phyloP scores from a whole-genome alignment of 1,140 invertebrate species.

The Xylocopa sonorina region DNA sequence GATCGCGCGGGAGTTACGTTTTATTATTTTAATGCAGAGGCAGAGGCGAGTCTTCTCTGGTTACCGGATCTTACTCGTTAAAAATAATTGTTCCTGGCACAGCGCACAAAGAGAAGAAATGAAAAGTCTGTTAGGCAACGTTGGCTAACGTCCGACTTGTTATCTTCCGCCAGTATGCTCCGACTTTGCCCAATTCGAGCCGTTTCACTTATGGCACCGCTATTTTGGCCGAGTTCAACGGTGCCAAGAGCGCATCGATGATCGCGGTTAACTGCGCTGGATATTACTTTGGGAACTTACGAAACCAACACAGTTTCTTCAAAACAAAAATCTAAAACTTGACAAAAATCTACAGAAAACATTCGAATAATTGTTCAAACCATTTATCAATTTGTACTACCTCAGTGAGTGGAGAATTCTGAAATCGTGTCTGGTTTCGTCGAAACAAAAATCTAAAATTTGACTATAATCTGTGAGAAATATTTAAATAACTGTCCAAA shows the following conservation, averaged over 20 bases:
- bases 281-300: not conserved
- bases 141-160: constrained; percentile 38
- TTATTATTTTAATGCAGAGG: not conserved
- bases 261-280: not conserved
- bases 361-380: no score
- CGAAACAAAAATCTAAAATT: no score
- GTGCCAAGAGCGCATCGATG: constrained; percentile 36
- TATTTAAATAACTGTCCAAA: no score
- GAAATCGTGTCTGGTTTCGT: no score
- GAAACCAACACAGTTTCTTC: no score
- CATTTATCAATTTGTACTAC: no score
- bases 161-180: constrained; percentile 45
- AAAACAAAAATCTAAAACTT: no score
- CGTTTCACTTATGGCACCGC: constrained; percentile 20
- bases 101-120: constrained; percentile 45
- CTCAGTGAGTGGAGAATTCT: no score
- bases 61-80: constrained; percentile 59
- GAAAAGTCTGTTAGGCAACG: constrained; percentile 27
- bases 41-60: not conserved
- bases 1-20: no score
- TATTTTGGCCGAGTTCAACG: not conserved
- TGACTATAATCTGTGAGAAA: no score
- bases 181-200: constrained; percentile 25
- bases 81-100: constrained; percentile 66
- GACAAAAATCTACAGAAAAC: no score